Evolutionary conservation across 92 coral and sea anemone species (phyloP).

Genomic region (Porites lobata): DNA sequence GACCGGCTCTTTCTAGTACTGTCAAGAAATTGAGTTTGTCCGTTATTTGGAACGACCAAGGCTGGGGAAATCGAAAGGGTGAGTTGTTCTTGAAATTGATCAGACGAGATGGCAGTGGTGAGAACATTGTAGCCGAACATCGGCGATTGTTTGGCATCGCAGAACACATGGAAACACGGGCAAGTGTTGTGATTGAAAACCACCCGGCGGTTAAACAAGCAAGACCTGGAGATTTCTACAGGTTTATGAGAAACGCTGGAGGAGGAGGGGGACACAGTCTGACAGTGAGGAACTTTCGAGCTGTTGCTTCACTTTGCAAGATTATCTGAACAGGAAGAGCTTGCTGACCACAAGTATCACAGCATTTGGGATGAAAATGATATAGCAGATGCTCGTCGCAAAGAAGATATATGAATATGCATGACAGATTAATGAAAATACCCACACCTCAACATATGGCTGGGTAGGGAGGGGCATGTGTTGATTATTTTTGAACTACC

Average conservation of each 20-base stretch:
- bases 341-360: too few relatives aligned
- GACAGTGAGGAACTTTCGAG: slow-evolving; percentile 53
- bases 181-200: slow-evolving; percentile 5
- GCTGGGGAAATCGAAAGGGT: slow-evolving; percentile 75
- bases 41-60: slow-evolving; percentile 73
- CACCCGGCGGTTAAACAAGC: slow-evolving; percentile 51
- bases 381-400: too few relatives aligned
- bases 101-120: slow-evolving; percentile 29
- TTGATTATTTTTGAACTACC: too few relatives aligned
- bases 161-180: slow-evolving; percentile 44
- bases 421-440: too few relatives aligned
- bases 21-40: slow-evolving; percentile 43
- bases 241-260: slow-evolving; percentile 78
- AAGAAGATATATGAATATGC: too few relatives aligned
- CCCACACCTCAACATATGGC: too few relatives aligned
- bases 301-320: slow-evolving; percentile 1
- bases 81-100: slow-evolving; percentile 63
- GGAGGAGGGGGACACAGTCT: slow-evolving; percentile 82
- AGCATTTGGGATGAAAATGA: too few relatives aligned
- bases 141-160: slow-evolving; percentile 74
- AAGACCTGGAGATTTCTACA: slow-evolving; percentile 67
- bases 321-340: neutral
- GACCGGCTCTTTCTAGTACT: slow-evolving; percentile 36
- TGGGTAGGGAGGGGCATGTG: too few relatives aligned
- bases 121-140: slow-evolving; percentile 26